A percentile compares a stretch with the other conserved stretches of the same genome.
These are phyloP conservation scores for Drosophila macrospina DNA, from an alignment of 2,888 invertebrate genomes.

Conservation along the genomic window DNA sequence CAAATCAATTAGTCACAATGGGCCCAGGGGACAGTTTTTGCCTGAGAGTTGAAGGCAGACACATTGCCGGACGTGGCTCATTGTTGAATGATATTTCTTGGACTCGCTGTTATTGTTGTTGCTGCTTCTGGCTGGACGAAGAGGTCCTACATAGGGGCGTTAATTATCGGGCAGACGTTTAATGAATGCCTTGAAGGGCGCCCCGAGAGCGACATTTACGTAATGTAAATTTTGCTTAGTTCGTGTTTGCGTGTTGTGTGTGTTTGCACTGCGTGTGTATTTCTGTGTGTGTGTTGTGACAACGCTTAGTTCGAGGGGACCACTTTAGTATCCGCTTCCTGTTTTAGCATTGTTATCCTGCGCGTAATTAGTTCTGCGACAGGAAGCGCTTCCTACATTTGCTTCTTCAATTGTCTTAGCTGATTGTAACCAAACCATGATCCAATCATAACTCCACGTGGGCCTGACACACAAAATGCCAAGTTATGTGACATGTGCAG, in stretches of 20 bases:
- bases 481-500: slow-evolving; percentile 61
- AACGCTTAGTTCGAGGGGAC: slow-evolving; percentile 62
- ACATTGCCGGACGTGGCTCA: slow-evolving; percentile 32
- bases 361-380: slow-evolving; percentile 66
- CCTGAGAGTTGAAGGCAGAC: slow-evolving; percentile 9
- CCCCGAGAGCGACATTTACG: slow-evolving; percentile 68
- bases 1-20: slow-evolving; percentile 77
- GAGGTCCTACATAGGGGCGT: slow-evolving; percentile 68
- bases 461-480: slow-evolving; percentile 45
- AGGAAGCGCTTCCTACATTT: slow-evolving; percentile 62
- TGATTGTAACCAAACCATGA: slow-evolving; percentile 25
- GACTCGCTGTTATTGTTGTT: slow-evolving; percentile 3
- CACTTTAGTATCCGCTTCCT: slow-evolving; percentile 79
- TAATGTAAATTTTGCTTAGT: slow-evolving; percentile 79
- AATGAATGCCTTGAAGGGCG: slow-evolving; percentile 63
- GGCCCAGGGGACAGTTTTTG: slow-evolving; percentile 58
- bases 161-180: slow-evolving; percentile 75
- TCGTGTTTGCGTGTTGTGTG: slow-evolving; percentile 60
- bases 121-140: slow-evolving; percentile 20
- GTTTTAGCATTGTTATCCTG: slow-evolving; percentile 67
- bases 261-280: slow-evolving; percentile 33
- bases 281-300: slow-evolving; percentile 41
- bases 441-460: slow-evolving; percentile 9
- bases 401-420: slow-evolving; percentile 14
- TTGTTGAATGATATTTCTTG: slow-evolving; percentile 38